These are phyloP conservation scores for Paradisaea rubra DNA, from an alignment of 2,113 vertebrate species.

Conservation along the genomic window DNA sequence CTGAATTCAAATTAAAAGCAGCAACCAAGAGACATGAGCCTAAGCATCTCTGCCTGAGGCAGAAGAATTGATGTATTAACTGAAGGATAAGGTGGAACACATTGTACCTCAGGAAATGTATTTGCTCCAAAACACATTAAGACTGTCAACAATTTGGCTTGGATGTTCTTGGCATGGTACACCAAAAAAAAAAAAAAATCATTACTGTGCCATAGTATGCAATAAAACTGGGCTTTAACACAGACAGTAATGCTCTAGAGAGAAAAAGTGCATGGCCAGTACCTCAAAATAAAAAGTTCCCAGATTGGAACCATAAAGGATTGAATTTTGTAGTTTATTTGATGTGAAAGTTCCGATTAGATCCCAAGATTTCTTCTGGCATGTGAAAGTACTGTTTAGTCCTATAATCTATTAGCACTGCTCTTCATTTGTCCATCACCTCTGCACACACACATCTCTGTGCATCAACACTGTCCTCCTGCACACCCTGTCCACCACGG, in stretches of 20 bases:
- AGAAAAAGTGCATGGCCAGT: not conserved
- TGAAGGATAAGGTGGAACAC: not conserved
- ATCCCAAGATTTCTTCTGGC: not conserved
- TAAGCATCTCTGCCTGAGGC: not conserved
- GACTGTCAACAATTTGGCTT: not conserved
- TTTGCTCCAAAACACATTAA: not conserved
- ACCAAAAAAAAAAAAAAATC: not conserved
- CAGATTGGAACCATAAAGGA: not conserved
- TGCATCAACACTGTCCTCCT: not conserved
- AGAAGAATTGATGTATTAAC: not conserved
- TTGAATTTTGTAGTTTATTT: not conserved
- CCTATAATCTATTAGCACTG: not conserved
- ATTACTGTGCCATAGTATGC: not conserved
- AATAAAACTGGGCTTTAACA: not conserved
- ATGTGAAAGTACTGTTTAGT: not conserved
- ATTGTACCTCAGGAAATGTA: not conserved
- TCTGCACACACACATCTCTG: fast-evolving
- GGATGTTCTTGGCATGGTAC: not conserved
- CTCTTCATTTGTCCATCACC: not conserved
- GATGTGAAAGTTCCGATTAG: not conserved
- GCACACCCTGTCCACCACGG: fast-evolving
- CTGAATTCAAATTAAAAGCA: constrained; percentile 27
- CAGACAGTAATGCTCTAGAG: not conserved
- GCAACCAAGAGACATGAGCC: not conserved
- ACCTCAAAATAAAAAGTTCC: not conserved